phyloP scores from a whole-genome alignment of 2,888 invertebrate genomes.

The Microplitis manilae region DNA sequence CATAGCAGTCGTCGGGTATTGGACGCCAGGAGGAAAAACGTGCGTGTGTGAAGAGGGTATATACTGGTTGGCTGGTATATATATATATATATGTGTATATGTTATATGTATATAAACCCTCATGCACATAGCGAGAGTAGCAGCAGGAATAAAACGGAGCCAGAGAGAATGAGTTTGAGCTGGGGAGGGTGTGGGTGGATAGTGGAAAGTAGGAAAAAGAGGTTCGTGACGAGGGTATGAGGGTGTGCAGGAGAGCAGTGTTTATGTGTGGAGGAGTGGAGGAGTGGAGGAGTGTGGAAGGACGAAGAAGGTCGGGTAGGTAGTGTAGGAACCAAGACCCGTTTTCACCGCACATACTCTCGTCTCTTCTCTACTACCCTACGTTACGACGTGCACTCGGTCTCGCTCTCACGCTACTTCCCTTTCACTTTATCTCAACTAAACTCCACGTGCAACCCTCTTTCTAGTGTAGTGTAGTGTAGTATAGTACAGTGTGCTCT shows the following conservation, averaged over 20 bases:
- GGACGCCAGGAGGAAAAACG: conserved; percentile 26
- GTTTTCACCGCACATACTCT: conserved; percentile 4
- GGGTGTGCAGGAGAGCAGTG: conserved; percentile 45
- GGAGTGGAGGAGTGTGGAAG: conserved; percentile 56
- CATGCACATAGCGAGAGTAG: neutral
- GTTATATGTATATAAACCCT: neutral
- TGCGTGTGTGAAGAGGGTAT: conserved; percentile 27
- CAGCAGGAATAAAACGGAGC: conserved; percentile 33
- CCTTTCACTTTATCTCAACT: conserved; percentile 6
- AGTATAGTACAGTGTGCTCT: conserved; percentile 8
- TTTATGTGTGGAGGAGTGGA: conserved; percentile 55
- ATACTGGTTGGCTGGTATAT: neutral
- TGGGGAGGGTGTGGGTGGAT: conserved; percentile 38
- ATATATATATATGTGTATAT: neutral
- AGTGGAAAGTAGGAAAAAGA: conserved; percentile 49
- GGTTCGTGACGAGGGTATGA: conserved; percentile 46
- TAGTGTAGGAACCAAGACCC: neutral
- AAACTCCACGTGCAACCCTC: conserved; percentile 39
- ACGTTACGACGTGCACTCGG: conserved; percentile 43
- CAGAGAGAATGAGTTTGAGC: conserved; percentile 32
- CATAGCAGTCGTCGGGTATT: conserved; percentile 16
- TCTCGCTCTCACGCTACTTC: conserved; percentile 34
- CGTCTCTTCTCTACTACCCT: conserved; percentile 31
- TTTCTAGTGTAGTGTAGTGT: conserved; percentile 42
- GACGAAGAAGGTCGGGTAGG: conserved; percentile 50